Evolutionary conservation across 2,113 vertebrate species (phyloP), one percentile per base, ranked within the genome.

Genomic region (Ceuthmochares aereus): DNA sequence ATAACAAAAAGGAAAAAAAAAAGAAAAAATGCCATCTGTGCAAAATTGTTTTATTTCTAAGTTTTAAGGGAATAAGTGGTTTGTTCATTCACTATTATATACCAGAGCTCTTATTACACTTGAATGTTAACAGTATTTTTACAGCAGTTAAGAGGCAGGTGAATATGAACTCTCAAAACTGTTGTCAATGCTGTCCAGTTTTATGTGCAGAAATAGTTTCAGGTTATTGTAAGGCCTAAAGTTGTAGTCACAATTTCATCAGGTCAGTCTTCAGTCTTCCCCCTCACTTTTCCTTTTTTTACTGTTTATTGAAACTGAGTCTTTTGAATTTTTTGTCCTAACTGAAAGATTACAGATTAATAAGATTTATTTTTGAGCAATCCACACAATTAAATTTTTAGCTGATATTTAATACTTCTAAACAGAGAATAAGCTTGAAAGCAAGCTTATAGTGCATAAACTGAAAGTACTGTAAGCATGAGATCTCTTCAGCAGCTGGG

Each of bases 121-220:
- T 96, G 84, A 96, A 94, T 90, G 76, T 93, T 93, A 66, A 91
- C 70, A 91, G 95, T 92, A 76, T 87, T 89, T 96, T 97, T 96
- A 45, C 60, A 95, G 25, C 59, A 74, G 47, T 95, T 94, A 72
- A 60, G 78, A 94, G 64, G 74, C 67, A 84, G 58, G 36, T 92
- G 64, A 87, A 47, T 81, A 56, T 49, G 77, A 85, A 67, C 78
- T 95, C 67, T 51, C 75, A 34, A 90, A 81, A 34, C 17, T 66
- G 21, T 73, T 55, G 13, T 88, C 67, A 80, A 77, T 96, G 47
- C 23, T 93, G 82, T 72, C 60, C 49, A 76, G 43, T 63, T 96
- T 96, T 95, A 92, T 66, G 52, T 92, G 68, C 60, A 87, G 21
- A 2, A 13, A 14, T 93, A 42, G 22, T 68, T 52, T 91, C 7